Evolutionary conservation across 2,113 vertebrate species (phyloP), one percentile per base, ranked within the genome.

Genomic region (Heterocephalus glaber): DNA sequence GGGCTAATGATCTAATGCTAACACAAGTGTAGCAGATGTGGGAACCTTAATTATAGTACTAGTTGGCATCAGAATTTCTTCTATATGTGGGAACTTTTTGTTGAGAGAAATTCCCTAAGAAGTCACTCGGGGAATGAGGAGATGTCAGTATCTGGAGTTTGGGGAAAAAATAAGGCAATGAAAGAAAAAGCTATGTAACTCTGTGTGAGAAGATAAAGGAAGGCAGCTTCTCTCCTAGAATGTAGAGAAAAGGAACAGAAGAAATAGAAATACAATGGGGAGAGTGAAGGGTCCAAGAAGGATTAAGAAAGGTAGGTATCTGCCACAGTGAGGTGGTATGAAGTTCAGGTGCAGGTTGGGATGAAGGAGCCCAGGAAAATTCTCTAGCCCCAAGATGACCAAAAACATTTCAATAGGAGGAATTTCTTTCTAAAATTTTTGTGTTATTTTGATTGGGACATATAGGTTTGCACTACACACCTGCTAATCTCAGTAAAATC

Each of bases 91-190:
- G 35, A 33, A 74, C 70, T 49, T 92, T 90, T 8, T 52, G 81
- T 92, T 76, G 58, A 76, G 49, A 85, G 47, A 63, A 94, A 80
- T 84, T 58, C 85, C 47, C 77, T 35, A 60, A 91, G 72, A 91
- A 95, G 74, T 66, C 28, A 56, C 8, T 13, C 68, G 41, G 44
- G 22, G 30, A 26, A 38, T 52, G 65, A 96, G 66, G 70, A 66
- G 61, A 92, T 52, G 22, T 87, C 9, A 44, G 9, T 38, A 8
- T 60, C 38, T 72, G 66, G 61, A 89, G 35, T 83, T 86, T 4
- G 35, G n/a, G 13, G 52, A 13, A 11, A 1, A 12, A 41, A 38
- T 2, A 49, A 77, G 13, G n/a, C n/a, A 16, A 16, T 28, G 35
- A 60, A 81, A 85, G 77, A 84, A 65, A 89, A 77, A 24, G 26